Percentiles rank a stretch among this genome's conserved stretches.
Evolutionary conservation across 2,797 vertebrate genomes (phyloP).

Genomic region (Amphiprion clarkii): DNA sequence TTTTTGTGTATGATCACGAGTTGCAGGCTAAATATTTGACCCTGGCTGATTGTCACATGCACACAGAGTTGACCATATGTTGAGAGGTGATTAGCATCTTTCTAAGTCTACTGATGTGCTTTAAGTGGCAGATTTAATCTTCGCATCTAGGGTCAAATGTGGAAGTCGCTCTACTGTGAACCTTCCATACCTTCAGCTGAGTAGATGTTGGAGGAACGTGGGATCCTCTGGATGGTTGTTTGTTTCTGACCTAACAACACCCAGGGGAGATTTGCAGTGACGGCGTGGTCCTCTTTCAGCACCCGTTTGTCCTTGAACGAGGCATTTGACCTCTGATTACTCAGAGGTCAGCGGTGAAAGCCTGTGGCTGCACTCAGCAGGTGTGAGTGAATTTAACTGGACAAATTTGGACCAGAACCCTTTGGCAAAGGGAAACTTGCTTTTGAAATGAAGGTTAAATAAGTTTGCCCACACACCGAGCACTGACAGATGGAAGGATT

Average conservation of each 20-base stretch:
- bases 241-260: neutral
- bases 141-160: slow-evolving; percentile 15
- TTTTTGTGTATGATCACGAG: slow-evolving; percentile 3
- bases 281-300: slow-evolving; percentile 13
- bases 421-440: slow-evolving; percentile 3
- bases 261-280: neutral
- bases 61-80: neutral
- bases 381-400: slow-evolving; percentile 19
- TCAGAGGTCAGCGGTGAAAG: neutral
- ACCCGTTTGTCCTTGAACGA: slow-evolving; percentile 24
- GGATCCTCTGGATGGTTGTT: fast-evolving
- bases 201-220: neutral
- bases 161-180: slow-evolving; percentile 5
- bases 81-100: slow-evolving; percentile 33
- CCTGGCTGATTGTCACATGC: neutral
- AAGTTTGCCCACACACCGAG: neutral
- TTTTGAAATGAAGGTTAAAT: neutral
- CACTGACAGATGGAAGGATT: neutral
- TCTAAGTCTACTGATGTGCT: slow-evolving; percentile 27
- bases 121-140: slow-evolving; percentile 33
- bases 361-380: slow-evolving; percentile 25
- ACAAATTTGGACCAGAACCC: slow-evolving; percentile 8
- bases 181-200: neutral
- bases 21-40: slow-evolving; percentile 22
- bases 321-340: slow-evolving; percentile 34